Conservation (phyloP, 2,113 vertebrate genomes). For the Syngnathus typhle region DNA sequence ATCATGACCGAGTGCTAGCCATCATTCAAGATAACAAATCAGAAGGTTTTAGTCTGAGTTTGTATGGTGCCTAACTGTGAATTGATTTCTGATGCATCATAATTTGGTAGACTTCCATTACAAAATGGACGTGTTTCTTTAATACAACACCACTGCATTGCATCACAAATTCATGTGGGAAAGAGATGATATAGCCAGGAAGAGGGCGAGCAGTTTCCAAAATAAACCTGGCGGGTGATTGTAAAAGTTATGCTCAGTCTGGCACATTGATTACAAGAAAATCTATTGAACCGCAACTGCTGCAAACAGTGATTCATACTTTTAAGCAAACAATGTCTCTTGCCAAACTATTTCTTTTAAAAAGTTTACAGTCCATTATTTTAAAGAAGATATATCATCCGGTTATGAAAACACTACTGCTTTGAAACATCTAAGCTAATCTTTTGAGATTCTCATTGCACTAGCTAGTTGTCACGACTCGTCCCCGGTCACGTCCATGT, state of each 20-base stretch:
- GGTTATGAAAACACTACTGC: not conserved
- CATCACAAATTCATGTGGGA: not conserved
- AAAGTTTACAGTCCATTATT: not conserved
- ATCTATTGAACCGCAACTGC: not conserved
- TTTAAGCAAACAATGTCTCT: not conserved
- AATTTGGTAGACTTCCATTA: too few species aligned
- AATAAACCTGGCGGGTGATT: not conserved
- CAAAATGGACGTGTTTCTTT: not conserved
- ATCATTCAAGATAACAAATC: too few species aligned
- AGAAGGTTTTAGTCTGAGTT: too few species aligned
- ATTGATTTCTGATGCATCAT: too few species aligned
- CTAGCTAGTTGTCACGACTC: too few species aligned
- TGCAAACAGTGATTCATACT: not conserved
- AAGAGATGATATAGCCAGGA: not conserved
- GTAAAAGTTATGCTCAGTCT: not conserved
- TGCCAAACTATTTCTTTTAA: not conserved
- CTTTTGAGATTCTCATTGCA: not conserved
- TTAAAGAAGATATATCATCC: not conserved
- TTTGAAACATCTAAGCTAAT: not conserved
- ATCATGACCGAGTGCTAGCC: too few species aligned
- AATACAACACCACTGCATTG: not conserved
- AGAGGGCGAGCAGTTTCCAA: not conserved
- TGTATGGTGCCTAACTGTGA: too few species aligned
- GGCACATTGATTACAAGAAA: not conserved
- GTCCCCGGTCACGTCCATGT: too few species aligned